These are phyloP conservation scores for Melanotaenia pygmaea DNA, from an alignment of 2,797 vertebrate genomes.

Conservation along the genomic window DNA sequence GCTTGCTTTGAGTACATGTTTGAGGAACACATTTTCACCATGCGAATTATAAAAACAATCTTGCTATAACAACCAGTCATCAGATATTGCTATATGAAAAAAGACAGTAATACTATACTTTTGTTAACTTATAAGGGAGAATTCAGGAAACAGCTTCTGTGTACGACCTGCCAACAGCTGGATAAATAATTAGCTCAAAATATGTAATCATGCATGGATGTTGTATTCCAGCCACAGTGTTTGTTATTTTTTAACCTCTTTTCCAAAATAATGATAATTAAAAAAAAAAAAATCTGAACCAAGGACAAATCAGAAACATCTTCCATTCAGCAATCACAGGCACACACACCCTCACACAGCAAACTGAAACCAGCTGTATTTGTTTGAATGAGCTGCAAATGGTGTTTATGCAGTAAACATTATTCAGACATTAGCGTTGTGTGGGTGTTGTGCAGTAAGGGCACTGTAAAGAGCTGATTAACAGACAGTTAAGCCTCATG, in stretches of 20 bases:
- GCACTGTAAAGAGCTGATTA: slow-evolving; percentile 73
- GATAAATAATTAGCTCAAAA: slow-evolving; percentile 2
- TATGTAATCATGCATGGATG: neutral
- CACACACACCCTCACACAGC: slow-evolving; percentile 29
- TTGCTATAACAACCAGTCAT: neutral
- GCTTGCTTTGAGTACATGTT: too few species aligned
- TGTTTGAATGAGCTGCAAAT: slow-evolving; percentile 72
- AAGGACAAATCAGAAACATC: slow-evolving; percentile 59
- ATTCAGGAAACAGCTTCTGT: neutral
- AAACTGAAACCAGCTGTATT: slow-evolving; percentile 67
- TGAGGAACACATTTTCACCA: neutral
- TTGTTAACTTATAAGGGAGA: neutral
- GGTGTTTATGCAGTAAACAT: slow-evolving; percentile 76
- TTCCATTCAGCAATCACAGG: slow-evolving; percentile 47
- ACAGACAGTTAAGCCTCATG: slow-evolving; percentile 64
- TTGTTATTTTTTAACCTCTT: slow-evolving; percentile 29
- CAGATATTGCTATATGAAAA: neutral
- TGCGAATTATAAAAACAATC: neutral
- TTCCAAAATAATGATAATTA: neutral
- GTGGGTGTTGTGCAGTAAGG: slow-evolving; percentile 66
- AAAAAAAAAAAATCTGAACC: slow-evolving; percentile 48
- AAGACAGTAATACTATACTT: neutral
- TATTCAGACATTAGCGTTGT: slow-evolving; percentile 72
- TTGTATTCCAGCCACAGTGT: neutral
- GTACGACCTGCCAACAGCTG: neutral